Base-by-base conservation (phyloP, 1,140 invertebrate genomes). In the Laupala kohalensis region DNA sequence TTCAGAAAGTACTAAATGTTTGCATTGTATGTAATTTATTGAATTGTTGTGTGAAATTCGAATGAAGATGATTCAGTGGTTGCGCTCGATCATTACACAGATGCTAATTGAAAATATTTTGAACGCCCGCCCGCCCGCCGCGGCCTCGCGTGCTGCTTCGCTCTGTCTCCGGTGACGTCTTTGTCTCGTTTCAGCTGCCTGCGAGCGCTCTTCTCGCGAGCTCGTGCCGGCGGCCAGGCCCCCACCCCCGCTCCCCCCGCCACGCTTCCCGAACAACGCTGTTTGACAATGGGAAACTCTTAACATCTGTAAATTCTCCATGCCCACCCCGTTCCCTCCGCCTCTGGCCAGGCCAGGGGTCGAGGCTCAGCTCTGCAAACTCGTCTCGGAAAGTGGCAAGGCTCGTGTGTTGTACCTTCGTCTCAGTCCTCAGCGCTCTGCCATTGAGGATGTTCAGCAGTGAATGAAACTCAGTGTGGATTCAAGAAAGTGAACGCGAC, bases 211-310 rank as follows among this genome's bases (percentile, higher is more conserved):
- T 85, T 86, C 84, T 79, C 83, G 81, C 81, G 84, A 80, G 78
- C 82, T 81, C 79, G 81, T 78, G 79, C 82, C 82, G 78, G 82
- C 83, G 78, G 80, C 80, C 78, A 81, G 84, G 78, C 83, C 83
- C 80, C 86, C 86, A 71, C 87, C 86, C 76, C 87, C 86, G 79
- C 85, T 88, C 81, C 87, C 87, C 75, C 86, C 85, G 78, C 86
- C 86, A 80, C 84, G 86, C 79, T 87, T 87, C 84, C 86, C 86
- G 76, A 83, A 84, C 80, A 84, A 83, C 81, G 86, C 85, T 82
- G 87, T 88, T 83, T 88, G 87, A 88, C 87, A 86, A 83, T 86
- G 85, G 86, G 84, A 84, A 84, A 82, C 79, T 80, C 83, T 84
- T 80, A 83, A 84, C 80, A 83, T 82, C 78, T 77, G 77, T 76